phyloP scores from a whole-genome alignment of 2,888 invertebrate genomes.

The Laspeyria flexula region DNA sequence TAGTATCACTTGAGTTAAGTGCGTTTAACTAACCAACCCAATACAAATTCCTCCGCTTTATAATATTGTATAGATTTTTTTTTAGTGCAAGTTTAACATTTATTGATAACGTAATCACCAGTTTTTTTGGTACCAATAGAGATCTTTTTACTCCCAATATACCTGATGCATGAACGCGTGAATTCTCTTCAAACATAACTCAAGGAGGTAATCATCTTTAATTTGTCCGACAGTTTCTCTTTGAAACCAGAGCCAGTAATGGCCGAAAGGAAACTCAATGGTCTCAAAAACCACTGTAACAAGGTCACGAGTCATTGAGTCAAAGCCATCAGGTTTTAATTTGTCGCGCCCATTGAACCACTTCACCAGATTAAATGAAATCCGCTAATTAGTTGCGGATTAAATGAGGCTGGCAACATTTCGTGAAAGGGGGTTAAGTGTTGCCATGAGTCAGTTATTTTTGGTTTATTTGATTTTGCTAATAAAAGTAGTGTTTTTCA shows the following conservation, averaged over 20 bases:
- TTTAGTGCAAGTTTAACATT: no score
- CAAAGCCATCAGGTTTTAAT: slow-evolving; percentile 16
- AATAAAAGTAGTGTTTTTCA: neutral
- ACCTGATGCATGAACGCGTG: no score
- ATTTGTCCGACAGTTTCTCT: neutral
- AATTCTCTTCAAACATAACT: no score
- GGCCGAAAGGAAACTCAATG: slow-evolving; percentile 2
- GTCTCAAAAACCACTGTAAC: slow-evolving; percentile 8
- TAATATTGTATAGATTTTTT: no score
- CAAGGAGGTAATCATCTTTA: no score
- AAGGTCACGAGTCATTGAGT: slow-evolving; percentile 13
- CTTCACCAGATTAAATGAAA: slow-evolving; percentile 16
- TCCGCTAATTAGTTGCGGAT: slow-evolving; percentile 14
- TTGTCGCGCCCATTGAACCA: slow-evolving; percentile 16
- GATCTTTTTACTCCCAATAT: no score
- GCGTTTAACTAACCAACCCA: no score
- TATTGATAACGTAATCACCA: no score
- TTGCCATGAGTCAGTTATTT: slow-evolving; percentile 7
- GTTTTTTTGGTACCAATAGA: no score
- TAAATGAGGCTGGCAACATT: slow-evolving; percentile 17
- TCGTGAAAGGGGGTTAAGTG: slow-evolving; percentile 12
- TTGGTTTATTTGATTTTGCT: neutral
- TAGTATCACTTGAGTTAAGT: no score
- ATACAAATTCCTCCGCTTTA: no score
- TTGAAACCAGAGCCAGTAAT: neutral